Evolutionary conservation across 2,888 invertebrate species (phyloP), one percentile per base, ranked within the genome.

Genomic region (Timema podura): DNA sequence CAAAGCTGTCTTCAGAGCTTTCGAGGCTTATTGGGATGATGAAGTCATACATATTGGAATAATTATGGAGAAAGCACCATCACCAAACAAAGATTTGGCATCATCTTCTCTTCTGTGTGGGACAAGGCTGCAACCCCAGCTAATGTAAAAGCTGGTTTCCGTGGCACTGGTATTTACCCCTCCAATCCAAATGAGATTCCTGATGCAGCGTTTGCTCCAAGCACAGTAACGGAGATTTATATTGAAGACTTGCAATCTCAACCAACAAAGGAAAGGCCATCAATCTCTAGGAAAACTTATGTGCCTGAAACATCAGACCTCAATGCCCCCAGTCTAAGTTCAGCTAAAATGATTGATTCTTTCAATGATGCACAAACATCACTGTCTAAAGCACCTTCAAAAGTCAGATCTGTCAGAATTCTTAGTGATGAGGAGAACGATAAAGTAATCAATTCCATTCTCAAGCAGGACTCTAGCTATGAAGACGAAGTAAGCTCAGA

Each of bases 21-120:
- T 77, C 74, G 79, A 79, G 73, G 70, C 76, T 69, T 75, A 77
- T 72, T 80, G 80, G 79, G 78, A 80, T 72, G 74, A 77, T 65
- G 76, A 79, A 74, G 75, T 79, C 9, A 65, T 78, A 11, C 67
- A 76, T 51, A 79, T 79, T 75, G 77, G 76, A 48, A 70, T 73
- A 71, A 70, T 74, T 16, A 71, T 74, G 9, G 68, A 44, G n/a
- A n/a, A n/a, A n/a, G n/a, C n/a, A n/a, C n/a, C n/a, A n/a, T n/a
- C n/a, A n/a, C n/a, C n/a, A n/a, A n/a, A n/a, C n/a, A n/a, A n/a
- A n/a, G n/a, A n/a, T n/a, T n/a, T n/a, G n/a, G n/a, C n/a, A n/a
- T n/a, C n/a, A n/a, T n/a, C n/a, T n/a, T n/a, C n/a, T n/a, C n/a
- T n/a, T n/a, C n/a, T n/a, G n/a, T n/a, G n/a, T n/a, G n/a, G n/a